phyloP scores from a whole-genome alignment of 2,113 vertebrate genomes.

The Genyomyrus donnyi region DNA sequence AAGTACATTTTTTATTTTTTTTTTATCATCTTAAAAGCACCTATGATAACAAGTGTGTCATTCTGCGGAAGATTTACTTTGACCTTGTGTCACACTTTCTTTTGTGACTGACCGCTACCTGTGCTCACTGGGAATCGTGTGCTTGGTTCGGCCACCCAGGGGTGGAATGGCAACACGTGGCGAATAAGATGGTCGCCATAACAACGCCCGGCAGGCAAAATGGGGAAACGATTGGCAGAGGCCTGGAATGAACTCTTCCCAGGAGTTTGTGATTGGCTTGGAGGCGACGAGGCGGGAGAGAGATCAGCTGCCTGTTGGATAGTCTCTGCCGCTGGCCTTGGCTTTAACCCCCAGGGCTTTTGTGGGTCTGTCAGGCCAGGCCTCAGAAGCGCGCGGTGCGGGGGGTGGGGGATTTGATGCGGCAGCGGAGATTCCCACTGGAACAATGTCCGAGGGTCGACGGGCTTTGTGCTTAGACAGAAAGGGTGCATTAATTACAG shows the following conservation, averaged over 20 bases:
- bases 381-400: background rate
- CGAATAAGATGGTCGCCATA: background rate
- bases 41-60: background rate
- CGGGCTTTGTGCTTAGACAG: background rate
- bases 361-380: background rate
- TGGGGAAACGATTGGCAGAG: background rate
- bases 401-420: background rate
- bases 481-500: slow-evolving; percentile 11
- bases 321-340: background rate
- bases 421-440: background rate
- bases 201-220: background rate
- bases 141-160: background rate
- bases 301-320: background rate
- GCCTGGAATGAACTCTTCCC: background rate
- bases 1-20: background rate
- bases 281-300: background rate
- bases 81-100: background rate
- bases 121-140: background rate
- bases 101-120: background rate
- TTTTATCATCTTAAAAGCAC: too few relatives aligned
- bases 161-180: background rate
- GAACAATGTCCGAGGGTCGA: background rate
- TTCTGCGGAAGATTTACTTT: background rate
- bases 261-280: background rate
- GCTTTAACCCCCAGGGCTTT: background rate